Percentiles rank a stretch among this genome's conserved stretches.
These are phyloP conservation scores for Aurelia aurita complex sp. Pacific DNA, from an alignment of 30 jellyfish, hydroid and myxozoan genomes.

Conservation along the genomic window DNA sequence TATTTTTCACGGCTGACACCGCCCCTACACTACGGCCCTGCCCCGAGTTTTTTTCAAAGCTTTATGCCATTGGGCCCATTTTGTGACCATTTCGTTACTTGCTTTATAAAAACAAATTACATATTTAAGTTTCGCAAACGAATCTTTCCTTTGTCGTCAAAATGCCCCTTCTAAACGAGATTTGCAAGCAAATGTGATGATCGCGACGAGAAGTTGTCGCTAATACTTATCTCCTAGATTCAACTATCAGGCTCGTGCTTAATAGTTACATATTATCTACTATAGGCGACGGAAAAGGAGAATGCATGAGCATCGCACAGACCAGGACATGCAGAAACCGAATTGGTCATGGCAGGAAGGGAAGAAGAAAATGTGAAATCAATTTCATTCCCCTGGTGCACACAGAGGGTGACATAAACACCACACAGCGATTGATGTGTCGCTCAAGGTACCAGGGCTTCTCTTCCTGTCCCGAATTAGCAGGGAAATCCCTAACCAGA, in stretches of 20 bases:
- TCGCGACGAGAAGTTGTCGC: too few relatives aligned
- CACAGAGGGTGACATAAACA: constrained; percentile 66
- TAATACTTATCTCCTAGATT: too few relatives aligned
- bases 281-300: constrained; percentile 38
- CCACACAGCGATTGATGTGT: constrained; percentile 68
- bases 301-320: constrained; percentile 67
- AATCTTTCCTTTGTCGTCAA: too few relatives aligned
- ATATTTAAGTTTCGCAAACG: too few relatives aligned
- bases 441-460: constrained; percentile 72
- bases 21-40: too few relatives aligned
- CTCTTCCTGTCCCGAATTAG: constrained; percentile 76
- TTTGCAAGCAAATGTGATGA: too few relatives aligned
- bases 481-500: constrained; percentile 54
- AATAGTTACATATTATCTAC: not conserved
- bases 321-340: constrained; percentile 71
- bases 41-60: too few relatives aligned
- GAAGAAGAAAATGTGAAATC: constrained; percentile 75
- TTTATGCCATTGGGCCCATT: too few relatives aligned
- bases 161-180: too few relatives aligned
- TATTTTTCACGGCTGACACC: too few relatives aligned
- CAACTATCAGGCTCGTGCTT: not conserved
- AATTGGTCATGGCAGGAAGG: constrained; percentile 83
- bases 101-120: too few relatives aligned
- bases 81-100: too few relatives aligned
- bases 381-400: constrained; percentile 85